Conservation (phyloP, 2,888 invertebrate genomes). For the Beris chalybata region DNA sequence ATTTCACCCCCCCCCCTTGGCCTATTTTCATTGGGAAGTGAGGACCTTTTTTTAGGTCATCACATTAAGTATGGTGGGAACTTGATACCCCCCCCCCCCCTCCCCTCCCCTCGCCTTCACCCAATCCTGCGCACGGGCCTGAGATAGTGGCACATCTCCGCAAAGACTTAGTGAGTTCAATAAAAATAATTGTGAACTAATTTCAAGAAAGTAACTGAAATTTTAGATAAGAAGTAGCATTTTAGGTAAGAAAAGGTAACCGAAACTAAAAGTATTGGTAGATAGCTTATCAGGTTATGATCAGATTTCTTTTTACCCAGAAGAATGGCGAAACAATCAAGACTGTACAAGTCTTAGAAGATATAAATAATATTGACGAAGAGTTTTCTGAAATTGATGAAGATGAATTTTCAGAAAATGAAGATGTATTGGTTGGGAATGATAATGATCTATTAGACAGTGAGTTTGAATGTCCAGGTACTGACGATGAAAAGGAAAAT, state of each 20-base stretch:
- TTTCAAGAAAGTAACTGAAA: no score
- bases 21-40: no score
- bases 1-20: no score
- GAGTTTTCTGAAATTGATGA: constrained; percentile 37
- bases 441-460: constrained; percentile 20
- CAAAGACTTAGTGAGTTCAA: no score
- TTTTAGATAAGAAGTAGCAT: constrained; percentile 18
- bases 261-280: constrained; percentile 30
- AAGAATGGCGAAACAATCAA: constrained; percentile 37
- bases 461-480: constrained; percentile 35
- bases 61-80: no score
- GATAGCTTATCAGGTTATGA: constrained; percentile 22
- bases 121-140: no score
- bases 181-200: no score
- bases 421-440: constrained; percentile 35
- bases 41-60: no score
- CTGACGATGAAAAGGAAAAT: constrained; percentile 35
- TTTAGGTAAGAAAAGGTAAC: constrained; percentile 20
- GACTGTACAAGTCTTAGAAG: constrained; percentile 37
- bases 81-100: no score
- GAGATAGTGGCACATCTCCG: no score
- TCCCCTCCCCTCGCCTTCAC: no score
- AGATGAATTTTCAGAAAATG: constrained; percentile 38
- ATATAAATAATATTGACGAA: constrained; percentile 37
- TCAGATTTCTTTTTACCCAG: constrained; percentile 35